Evolutionary conservation across 2,113 vertebrate species (phyloP).

Genomic region (Nicator chloris): DNA sequence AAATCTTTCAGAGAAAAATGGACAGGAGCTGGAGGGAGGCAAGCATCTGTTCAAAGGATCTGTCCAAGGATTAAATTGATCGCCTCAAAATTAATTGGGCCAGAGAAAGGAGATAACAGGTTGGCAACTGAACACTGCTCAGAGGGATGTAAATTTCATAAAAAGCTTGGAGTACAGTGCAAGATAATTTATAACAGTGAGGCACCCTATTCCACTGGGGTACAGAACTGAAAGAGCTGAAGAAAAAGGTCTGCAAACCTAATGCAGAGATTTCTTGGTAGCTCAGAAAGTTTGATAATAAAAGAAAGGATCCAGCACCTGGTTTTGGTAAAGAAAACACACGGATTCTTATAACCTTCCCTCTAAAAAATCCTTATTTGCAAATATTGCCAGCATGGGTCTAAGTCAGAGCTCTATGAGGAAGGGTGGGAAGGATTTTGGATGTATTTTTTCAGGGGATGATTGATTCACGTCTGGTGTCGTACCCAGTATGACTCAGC

Average conservation of each 20-base stretch:
- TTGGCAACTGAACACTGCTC: neutral
- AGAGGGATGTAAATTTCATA: neutral
- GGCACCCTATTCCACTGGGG: neutral
- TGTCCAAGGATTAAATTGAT: slow-evolving; percentile 5
- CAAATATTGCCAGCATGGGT: neutral
- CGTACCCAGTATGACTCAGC: neutral
- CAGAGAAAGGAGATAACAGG: neutral
- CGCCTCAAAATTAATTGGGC: neutral
- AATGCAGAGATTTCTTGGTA: neutral
- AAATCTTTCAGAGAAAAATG: neutral
- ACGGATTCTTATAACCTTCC: neutral
- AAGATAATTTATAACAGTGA: neutral
- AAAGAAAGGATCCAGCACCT: neutral
- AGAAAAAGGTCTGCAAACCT: neutral
- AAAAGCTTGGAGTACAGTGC: neutral
- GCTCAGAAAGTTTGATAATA: neutral
- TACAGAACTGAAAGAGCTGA: neutral
- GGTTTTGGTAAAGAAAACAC: neutral
- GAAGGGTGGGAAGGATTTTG: neutral
- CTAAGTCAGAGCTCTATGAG: neutral
- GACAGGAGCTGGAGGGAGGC: neutral
- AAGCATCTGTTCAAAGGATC: neutral
- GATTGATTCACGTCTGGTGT: neutral
- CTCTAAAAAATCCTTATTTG: neutral
- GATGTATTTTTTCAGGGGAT: neutral